Evolutionary conservation across 92 coral and sea anemone species (phyloP), one percentile per base, ranked within the genome.

Genomic region (Epizoanthus ramosus): DNA sequence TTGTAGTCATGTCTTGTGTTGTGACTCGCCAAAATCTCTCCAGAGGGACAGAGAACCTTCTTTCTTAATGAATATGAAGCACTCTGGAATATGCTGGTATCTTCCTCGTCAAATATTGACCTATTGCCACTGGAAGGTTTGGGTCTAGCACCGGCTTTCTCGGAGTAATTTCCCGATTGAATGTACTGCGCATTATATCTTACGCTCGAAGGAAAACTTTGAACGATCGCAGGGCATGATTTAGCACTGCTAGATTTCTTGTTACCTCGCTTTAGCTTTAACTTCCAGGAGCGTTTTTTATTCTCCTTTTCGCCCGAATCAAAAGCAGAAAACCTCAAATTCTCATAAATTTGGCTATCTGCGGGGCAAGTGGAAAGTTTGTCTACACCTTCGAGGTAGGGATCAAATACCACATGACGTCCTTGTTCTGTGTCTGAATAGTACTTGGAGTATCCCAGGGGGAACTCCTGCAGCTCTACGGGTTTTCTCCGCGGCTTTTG

Each of bases 391-490:
- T 77, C 82, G 28, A 39, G 71, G 71, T 39, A 77, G 3, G 82
- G 82, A 63, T 77, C 82, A 63, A 77, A 77, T 4, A 77, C 82
- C 6, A 77, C 71, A 9, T 43, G 23, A 15, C 45, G 54, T 16
- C 82, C 56, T 0, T 61, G 82, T 19, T 77, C 71, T 17, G 71
- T 61, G 54, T 61, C 82, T 3, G 71, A 77, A 21, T 60, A 77
- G 15, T 77, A 77, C 71, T 77, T 77, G 9, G 82, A 77, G 22
- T 77, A 77, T 39, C 82, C 82, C 4, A 77, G 68, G 14, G 82
- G 82, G n/a, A 77, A 77, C 22, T 77, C 82, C 24, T 77, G 82
- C 25, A 77, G 82, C 82, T 77, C 82, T 21, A 77, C 58, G 41
- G 82, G 82, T 43, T 22, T 77, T 77, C 23, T 43, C 71, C 71